Evolutionary conservation across 2,888 invertebrate species (phyloP).

Genomic region (Koerneria pararmatus): DNA sequence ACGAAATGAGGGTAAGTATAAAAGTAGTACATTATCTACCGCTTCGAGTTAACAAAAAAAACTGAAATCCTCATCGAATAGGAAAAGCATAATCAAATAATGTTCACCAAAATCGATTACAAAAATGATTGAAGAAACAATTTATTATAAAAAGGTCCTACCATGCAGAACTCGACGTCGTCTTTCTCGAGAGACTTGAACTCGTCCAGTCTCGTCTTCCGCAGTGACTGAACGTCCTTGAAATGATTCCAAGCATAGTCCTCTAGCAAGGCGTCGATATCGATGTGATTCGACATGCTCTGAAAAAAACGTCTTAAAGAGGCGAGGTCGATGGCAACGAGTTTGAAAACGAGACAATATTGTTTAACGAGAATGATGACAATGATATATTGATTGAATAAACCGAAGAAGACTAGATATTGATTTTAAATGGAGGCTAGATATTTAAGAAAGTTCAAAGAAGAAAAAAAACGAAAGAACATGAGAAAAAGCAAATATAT

Average conservation of each 20-base stretch:
- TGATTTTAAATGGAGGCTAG: constrained; percentile 9
- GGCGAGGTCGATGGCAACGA: not conserved
- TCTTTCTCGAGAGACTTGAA: constrained; percentile 53
- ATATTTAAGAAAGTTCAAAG: constrained; percentile 7
- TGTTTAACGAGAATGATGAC: not conserved
- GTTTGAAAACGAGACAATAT: not conserved
- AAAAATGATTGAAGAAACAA: constrained; percentile 13
- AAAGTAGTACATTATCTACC: too few species aligned
- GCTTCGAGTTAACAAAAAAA: too few species aligned
- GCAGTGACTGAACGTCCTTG: constrained; percentile 45
- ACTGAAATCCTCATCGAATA: not conserved
- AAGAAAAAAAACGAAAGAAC: constrained; percentile 5
- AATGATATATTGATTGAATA: not conserved
- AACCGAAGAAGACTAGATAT: not conserved
- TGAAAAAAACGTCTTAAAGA: too few species aligned
- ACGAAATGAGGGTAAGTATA: too few species aligned
- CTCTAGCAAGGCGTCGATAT: constrained; percentile 55
- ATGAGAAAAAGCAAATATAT: constrained; percentile 7
- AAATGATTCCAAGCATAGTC: constrained; percentile 59
- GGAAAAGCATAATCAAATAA: not conserved
- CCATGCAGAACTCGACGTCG: constrained; percentile 56
- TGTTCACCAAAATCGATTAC: not conserved
- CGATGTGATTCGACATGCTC: constrained; percentile 47
- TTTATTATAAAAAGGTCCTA: constrained; percentile 33
- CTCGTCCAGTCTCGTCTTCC: constrained; percentile 50